Conservation (phyloP, 2,888 invertebrate species). For the Calliscelio sp. region DNA sequence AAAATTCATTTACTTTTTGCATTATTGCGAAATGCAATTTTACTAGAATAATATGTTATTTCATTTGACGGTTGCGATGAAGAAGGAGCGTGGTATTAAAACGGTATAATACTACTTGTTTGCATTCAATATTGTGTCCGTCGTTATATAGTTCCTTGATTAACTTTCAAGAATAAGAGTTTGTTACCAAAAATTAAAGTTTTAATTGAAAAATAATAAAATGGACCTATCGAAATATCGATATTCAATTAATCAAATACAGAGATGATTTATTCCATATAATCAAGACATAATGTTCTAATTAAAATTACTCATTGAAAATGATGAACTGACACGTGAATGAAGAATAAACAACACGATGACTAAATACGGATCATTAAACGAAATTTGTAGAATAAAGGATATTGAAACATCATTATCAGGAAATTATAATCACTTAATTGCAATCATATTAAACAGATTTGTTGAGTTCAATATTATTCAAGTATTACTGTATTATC, state of each 20-base stretch:
- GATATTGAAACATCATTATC: background rate
- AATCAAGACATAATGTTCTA: background rate
- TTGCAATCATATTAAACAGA: background rate
- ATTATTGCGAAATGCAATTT: background rate
- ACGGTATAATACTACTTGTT: too few relatives aligned
- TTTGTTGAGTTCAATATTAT: too few relatives aligned
- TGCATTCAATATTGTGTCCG: too few relatives aligned
- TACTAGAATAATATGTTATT: background rate
- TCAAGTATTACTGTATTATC: too few relatives aligned
- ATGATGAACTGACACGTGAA: background rate
- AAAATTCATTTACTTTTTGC: slow-evolving; percentile 28
- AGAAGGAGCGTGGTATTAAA: too few relatives aligned
- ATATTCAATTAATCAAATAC: background rate
- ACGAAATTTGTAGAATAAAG: background rate
- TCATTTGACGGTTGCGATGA: background rate
- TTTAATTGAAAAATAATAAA: background rate
- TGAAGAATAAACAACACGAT: background rate
- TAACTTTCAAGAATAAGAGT: too few relatives aligned
- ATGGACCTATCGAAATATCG: background rate
- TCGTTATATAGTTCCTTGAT: too few relatives aligned
- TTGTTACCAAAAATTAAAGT: too few relatives aligned
- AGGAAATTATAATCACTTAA: background rate
- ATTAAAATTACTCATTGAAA: background rate
- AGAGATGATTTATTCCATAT: background rate
- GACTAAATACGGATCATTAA: background rate